A percentile compares a stretch with the other conserved stretches of the same genome.
These are phyloP conservation scores for Zootermopsis nevadensis DNA, from an alignment of 2,888 invertebrate species.

Conservation along the genomic window DNA sequence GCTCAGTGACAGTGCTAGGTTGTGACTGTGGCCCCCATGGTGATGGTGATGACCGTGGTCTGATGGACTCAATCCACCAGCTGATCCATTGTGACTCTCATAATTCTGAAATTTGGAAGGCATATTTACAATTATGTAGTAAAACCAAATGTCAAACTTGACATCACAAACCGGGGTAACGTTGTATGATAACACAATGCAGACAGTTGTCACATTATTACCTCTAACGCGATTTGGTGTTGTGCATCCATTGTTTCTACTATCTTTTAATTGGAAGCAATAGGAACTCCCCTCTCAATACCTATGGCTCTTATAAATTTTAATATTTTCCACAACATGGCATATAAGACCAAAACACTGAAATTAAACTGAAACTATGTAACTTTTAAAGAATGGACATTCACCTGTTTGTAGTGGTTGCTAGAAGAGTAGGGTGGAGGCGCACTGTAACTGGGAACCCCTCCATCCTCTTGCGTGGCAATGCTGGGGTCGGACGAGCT, in stretches of 20 bases:
- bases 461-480: constrained; percentile 86
- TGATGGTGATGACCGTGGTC: constrained; percentile 47
- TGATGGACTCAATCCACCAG: constrained; percentile 28
- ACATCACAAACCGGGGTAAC: too few relatives aligned
- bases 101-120: constrained; percentile 45
- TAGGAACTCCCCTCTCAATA: too few relatives aligned
- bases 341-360: too few relatives aligned
- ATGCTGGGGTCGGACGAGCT: constrained; percentile 96
- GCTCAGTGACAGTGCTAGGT: constrained; percentile 54
- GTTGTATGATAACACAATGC: too few relatives aligned
- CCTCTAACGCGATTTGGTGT: too few relatives aligned
- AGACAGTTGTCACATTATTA: too few relatives aligned
- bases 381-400: constrained; percentile 27
- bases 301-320: too few relatives aligned
- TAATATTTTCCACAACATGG: too few relatives aligned
- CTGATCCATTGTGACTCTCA: constrained; percentile 50
- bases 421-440: constrained; percentile 86
- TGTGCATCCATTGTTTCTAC: too few relatives aligned
- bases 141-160: too few relatives aligned
- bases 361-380: too few relatives aligned
- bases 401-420: constrained; percentile 58
- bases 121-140: not conserved
- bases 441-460: constrained; percentile 65
- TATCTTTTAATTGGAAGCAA: too few relatives aligned
- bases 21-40: constrained; percentile 46